Evolutionary conservation across 2,888 invertebrate species (phyloP).

Genomic region (Catocala sponsa): DNA sequence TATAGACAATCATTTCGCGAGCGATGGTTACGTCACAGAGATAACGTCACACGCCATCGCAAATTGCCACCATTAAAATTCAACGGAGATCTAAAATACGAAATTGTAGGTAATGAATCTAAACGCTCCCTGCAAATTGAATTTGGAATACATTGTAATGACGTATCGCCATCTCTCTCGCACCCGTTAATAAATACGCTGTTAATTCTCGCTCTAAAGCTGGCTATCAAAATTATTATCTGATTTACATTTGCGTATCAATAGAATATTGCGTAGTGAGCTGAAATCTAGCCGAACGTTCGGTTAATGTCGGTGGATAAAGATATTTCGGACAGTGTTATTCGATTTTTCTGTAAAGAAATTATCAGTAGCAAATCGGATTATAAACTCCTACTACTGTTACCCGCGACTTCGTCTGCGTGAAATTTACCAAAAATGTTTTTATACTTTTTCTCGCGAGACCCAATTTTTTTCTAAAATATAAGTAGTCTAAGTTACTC

Average conservation of each 20-base stretch:
- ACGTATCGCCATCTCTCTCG: slow-evolving; percentile 47
- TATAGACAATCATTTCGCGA: slow-evolving; percentile 48
- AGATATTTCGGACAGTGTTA: too few species aligned
- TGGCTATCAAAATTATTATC: slow-evolving; percentile 34
- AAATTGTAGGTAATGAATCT: slow-evolving; percentile 68
- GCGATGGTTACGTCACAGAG: slow-evolving; percentile 59
- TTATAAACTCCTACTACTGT: too few species aligned
- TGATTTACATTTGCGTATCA: slow-evolving; percentile 35
- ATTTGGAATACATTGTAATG: slow-evolving; percentile 59
- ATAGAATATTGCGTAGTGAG: slow-evolving; percentile 18
- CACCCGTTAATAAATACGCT: slow-evolving; percentile 48
- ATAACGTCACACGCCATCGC: slow-evolving; percentile 67
- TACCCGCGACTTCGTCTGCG: too few species aligned
- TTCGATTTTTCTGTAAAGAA: too few species aligned
- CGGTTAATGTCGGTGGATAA: neutral
- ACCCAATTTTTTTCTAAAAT: too few species aligned
- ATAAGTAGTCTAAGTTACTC: too few species aligned
- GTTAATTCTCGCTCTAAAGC: slow-evolving; percentile 34
- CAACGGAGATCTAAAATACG: slow-evolving; percentile 65
- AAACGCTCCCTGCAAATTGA: slow-evolving; percentile 58
- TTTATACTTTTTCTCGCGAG: too few species aligned
- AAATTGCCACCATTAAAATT: slow-evolving; percentile 77
- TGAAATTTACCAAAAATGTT: too few species aligned
- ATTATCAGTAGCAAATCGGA: too few species aligned
- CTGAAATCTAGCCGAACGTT: slow-evolving; percentile 13